These are phyloP conservation scores for Drosophila atripex DNA, from an alignment of 2,888 invertebrate species.

Conservation along the genomic window DNA sequence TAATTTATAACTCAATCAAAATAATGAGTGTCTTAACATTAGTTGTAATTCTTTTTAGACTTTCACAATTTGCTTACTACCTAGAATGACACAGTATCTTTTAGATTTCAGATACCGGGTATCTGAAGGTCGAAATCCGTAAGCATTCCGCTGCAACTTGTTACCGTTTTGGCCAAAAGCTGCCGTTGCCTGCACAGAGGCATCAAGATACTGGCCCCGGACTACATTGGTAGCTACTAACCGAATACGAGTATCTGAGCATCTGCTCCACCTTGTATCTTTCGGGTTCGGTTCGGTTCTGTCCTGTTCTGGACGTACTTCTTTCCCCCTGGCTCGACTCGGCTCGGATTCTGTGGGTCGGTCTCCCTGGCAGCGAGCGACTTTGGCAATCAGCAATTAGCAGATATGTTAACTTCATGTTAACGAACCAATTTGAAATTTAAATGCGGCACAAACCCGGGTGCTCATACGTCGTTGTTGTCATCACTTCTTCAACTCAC, in stretches of 20 bases:
- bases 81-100: not conserved
- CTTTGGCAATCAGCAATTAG: constrained; percentile 80
- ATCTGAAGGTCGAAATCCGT: not conserved
- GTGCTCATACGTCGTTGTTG: constrained; percentile 76
- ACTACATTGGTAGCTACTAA: constrained; percentile 76
- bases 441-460: constrained; percentile 77
- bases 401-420: constrained; percentile 80
- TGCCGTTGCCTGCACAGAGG: constrained; percentile 70
- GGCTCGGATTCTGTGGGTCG: constrained; percentile 17
- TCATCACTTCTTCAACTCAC: constrained; percentile 76
- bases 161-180: constrained; percentile 55
- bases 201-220: constrained; percentile 69
- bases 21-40: too few relatives aligned
- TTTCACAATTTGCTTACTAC: not conserved
- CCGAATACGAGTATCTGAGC: constrained; percentile 44
- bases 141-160: constrained; percentile 17
- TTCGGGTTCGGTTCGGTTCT: constrained; percentile 36
- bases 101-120: not conserved
- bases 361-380: constrained; percentile 61
- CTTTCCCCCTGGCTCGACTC: constrained; percentile 19
- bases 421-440: constrained; percentile 80
- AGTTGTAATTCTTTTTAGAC: too few relatives aligned
- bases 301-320: constrained; percentile 29
- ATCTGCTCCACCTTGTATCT: constrained; percentile 43
- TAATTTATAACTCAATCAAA: too few relatives aligned